Percentiles rank a stretch among this genome's conserved stretches.
Evolutionary conservation across 2,888 invertebrate genomes (phyloP).

Genomic region (Zaprionus lineosus): DNA sequence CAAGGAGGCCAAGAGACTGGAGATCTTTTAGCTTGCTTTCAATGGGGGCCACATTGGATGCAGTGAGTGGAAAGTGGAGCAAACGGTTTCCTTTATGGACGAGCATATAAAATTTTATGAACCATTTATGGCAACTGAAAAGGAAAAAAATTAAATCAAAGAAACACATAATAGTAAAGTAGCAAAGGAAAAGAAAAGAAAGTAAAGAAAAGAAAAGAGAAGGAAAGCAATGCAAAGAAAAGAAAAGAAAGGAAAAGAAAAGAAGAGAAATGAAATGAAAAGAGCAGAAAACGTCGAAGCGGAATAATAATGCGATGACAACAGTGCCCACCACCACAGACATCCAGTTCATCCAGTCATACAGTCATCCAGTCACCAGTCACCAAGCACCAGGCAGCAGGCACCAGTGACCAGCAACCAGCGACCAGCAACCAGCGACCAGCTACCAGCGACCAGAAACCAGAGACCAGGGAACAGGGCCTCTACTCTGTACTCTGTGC

Average conservation of each 20-base stretch:
- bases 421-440: constrained; percentile 12
- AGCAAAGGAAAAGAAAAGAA: constrained; percentile 59
- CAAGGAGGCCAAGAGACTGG: no score
- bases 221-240: no score
- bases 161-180: constrained; percentile 67
- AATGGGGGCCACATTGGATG: constrained; percentile 34
- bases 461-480: constrained; percentile 14
- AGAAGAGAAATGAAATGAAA: background rate
- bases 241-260: no score
- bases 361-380: constrained; percentile 22
- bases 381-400: constrained; percentile 13
- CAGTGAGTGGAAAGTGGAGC: constrained; percentile 56
- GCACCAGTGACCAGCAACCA: constrained; percentile 9
- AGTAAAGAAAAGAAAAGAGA: constrained; percentile 63
- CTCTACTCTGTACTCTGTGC: background rate
- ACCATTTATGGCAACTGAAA: constrained; percentile 61
- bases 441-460: constrained; percentile 1
- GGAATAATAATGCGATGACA: constrained; percentile 66
- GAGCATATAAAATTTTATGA: constrained; percentile 68
- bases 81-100: constrained; percentile 66
- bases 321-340: constrained; percentile 23
- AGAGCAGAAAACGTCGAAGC: constrained; percentile 62
- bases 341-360: constrained; percentile 15
- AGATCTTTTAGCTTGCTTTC: constrained; percentile 41
- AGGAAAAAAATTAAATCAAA: constrained; percentile 53